A percentile compares a stretch with the other conserved stretches of the same genome.
Conservation (phyloP, 2,113 vertebrate genomes). For the Hystrix cristata region DNA sequence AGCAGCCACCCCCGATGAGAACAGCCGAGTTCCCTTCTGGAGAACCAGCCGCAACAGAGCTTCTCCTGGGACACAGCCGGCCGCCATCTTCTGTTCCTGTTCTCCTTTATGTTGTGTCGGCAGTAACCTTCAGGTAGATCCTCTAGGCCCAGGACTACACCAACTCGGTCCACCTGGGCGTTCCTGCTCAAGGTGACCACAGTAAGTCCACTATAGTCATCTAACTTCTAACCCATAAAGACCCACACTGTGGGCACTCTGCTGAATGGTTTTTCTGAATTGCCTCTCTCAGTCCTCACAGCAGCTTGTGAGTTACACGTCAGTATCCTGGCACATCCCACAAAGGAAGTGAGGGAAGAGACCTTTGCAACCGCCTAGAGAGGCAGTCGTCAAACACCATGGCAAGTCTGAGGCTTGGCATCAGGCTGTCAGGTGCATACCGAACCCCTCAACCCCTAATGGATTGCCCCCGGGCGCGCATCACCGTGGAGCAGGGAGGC, state of each 20-base stretch:
- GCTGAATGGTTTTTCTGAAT: not conserved
- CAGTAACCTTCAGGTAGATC: too few species aligned
- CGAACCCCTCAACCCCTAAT: rapidly evolving
- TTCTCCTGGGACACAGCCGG: too few species aligned
- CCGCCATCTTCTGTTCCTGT: too few species aligned
- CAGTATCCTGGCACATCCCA: not conserved
- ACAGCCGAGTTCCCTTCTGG: too few species aligned
- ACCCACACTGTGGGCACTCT: not conserved
- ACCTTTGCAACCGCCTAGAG: not conserved
- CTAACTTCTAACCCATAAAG: not conserved
- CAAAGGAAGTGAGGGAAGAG: not conserved
- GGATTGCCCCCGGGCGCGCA: rapidly evolving
- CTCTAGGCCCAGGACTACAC: too few species aligned
- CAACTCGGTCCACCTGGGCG: too few species aligned
- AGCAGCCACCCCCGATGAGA: too few species aligned
- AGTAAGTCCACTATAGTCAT: too few species aligned
- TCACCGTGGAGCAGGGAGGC: rapidly evolving
- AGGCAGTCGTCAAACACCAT: not conserved
- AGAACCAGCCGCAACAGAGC: too few species aligned
- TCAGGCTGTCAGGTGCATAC: rapidly evolving
- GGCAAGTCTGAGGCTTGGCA: rapidly evolving
- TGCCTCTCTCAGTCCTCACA: not conserved
- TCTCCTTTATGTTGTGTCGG: too few species aligned
- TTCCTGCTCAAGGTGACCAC: too few species aligned
- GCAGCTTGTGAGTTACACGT: not conserved